Evolutionary conservation across 2,888 invertebrate species (phyloP).

Genomic region (Scaptomyza reducta): DNA sequence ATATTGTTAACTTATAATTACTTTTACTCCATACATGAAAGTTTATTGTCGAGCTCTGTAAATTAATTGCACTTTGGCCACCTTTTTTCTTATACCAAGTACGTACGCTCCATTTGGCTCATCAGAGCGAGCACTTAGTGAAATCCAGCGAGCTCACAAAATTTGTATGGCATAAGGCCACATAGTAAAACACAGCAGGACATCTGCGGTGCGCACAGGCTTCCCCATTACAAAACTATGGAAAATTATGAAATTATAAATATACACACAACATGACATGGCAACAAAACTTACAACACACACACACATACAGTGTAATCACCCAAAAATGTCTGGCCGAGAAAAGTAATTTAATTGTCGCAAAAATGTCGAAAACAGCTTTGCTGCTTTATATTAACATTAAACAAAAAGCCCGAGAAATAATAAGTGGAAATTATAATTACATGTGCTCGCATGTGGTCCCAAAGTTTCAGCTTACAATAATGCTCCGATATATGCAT

Average conservation of each 20-base stretch:
- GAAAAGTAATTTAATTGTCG: slow-evolving; percentile 77
- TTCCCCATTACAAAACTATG: slow-evolving; percentile 62
- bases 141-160: slow-evolving; percentile 44
- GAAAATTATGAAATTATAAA: slow-evolving; percentile 78
- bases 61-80: slow-evolving; percentile 3
- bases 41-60: not conserved
- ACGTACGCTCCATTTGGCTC: slow-evolving; percentile 16
- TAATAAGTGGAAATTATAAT: slow-evolving; percentile 75
- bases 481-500: not conserved
- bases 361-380: slow-evolving; percentile 77
- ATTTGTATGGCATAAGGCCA: slow-evolving; percentile 69
- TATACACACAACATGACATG: slow-evolving; percentile 45
- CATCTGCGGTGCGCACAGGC: slow-evolving; percentile 56
- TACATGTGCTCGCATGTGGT: slow-evolving; percentile 71
- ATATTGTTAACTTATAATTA: not conserved
- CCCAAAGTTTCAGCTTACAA: slow-evolving; percentile 24
- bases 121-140: slow-evolving; percentile 19
- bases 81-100: not conserved
- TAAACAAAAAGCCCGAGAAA: slow-evolving; percentile 58
- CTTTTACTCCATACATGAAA: not conserved
- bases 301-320: slow-evolving; percentile 12
- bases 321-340: slow-evolving; percentile 67
- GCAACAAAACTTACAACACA: slow-evolving; percentile 9
- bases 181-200: slow-evolving; percentile 60
- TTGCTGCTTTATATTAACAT: slow-evolving; percentile 70